phyloP scores from a whole-genome alignment of 1,140 invertebrate species.

The Microvelia longipes region DNA sequence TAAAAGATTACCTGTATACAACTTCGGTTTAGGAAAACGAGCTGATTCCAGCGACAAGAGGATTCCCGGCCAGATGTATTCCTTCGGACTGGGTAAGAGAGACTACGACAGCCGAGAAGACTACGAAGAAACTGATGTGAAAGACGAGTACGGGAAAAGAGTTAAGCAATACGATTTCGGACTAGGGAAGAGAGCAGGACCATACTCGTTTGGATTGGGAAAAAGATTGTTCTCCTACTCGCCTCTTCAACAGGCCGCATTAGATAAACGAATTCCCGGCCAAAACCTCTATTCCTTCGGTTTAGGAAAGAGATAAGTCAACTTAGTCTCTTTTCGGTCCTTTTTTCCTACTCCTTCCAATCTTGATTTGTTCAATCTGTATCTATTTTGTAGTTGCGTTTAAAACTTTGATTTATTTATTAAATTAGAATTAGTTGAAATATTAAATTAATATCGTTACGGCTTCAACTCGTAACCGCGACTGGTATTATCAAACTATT shows the following conservation, averaged over 20 bases:
- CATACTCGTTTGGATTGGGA: slow-evolving; percentile 26
- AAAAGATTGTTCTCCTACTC: slow-evolving; percentile 16
- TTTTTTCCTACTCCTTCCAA: no score
- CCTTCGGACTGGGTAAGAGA: slow-evolving; percentile 31
- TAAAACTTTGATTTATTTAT: no score
- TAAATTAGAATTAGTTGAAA: no score
- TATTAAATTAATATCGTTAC: no score
- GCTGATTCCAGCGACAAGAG: slow-evolving; percentile 8
- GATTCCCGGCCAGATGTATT: slow-evolving; percentile 23
- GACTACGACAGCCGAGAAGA: slow-evolving; percentile 18
- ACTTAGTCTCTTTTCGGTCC: no score
- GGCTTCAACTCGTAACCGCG: no score
- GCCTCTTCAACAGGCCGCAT: slow-evolving; percentile 7
- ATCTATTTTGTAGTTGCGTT: no score
- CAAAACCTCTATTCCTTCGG: not conserved
- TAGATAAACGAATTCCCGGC: slow-evolving; percentile 5
- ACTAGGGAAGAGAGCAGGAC: slow-evolving; percentile 28
- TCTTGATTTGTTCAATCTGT: no score
- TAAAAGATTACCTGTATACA: slow-evolving; percentile 46
- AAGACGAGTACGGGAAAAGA: slow-evolving; percentile 18
- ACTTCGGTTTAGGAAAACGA: slow-evolving; percentile 48
- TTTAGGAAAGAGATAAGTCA: not conserved
- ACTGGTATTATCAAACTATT: no score
- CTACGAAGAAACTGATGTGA: slow-evolving; percentile 19
- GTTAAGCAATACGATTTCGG: slow-evolving; percentile 29